A percentile compares a stretch with the other conserved stretches of the same genome.
Evolutionary conservation across 2,797 vertebrate species (phyloP).

Genomic region (Poliocrania exsul): DNA sequence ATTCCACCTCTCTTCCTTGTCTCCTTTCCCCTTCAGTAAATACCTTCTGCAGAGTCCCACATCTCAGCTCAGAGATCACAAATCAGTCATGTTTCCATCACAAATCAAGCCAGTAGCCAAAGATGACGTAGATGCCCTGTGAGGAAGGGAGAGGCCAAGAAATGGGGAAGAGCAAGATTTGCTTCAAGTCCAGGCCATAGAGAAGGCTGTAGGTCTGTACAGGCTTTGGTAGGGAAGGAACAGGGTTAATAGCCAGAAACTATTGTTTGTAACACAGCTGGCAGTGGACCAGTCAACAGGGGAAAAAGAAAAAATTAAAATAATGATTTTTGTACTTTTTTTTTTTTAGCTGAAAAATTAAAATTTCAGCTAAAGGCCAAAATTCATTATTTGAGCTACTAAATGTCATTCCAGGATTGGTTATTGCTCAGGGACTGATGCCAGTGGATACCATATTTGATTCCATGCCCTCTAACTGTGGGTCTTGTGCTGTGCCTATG

Average conservation of each 20-base stretch:
- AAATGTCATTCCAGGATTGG: not conserved
- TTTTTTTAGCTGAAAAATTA: not conserved
- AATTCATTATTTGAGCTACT: not conserved
- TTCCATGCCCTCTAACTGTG: not conserved
- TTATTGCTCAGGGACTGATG: not conserved
- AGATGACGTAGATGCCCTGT: not conserved
- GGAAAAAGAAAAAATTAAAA: not conserved
- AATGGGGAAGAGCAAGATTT: not conserved
- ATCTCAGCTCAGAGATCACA: accelerated
- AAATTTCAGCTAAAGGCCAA: not conserved
- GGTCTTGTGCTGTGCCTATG: not conserved
- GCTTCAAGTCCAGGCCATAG: not conserved
- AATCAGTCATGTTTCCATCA: not conserved
- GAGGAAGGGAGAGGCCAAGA: not conserved
- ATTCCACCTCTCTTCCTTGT: not conserved
- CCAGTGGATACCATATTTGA: not conserved
- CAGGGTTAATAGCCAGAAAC: not conserved
- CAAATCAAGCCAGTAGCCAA: not conserved
- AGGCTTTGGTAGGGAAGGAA: not conserved
- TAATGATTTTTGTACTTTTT: not conserved
- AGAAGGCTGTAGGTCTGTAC: not conserved
- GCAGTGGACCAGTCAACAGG: not conserved
- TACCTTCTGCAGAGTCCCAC: not conserved
- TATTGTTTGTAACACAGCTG: not conserved
- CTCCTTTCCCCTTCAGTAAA: not conserved